Conservation (phyloP, 2,797 vertebrate genomes). For the Cuculus canorus region DNA sequence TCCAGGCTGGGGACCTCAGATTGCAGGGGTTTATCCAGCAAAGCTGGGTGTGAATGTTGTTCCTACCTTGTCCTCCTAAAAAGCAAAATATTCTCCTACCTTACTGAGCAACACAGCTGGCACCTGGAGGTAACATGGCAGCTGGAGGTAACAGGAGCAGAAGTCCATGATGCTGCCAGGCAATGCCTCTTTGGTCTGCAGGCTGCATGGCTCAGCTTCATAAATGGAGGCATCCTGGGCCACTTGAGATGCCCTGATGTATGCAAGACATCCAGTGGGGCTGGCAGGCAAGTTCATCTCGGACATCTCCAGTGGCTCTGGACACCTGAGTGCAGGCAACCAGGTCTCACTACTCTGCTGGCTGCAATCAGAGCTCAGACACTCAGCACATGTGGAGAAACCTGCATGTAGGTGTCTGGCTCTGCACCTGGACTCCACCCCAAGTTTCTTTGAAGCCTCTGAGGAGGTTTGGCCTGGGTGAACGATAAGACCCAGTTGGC, state of each 20-base stretch:
- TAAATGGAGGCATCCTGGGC: background rate
- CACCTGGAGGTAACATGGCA: background rate
- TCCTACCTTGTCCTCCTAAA: background rate
- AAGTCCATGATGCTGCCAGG: background rate
- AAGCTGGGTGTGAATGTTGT: accelerated
- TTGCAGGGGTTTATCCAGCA: background rate
- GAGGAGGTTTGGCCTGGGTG: background rate
- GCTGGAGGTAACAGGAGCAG: background rate
- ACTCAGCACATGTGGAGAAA: background rate
- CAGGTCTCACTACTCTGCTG: background rate
- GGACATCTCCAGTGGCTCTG: background rate
- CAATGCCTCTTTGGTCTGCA: background rate
- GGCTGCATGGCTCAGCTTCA: background rate
- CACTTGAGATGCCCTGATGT: background rate
- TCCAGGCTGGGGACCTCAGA: background rate
- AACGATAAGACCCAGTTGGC: accelerated
- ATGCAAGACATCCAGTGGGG: no score
- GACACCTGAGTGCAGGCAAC: no score
- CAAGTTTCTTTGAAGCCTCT: background rate
- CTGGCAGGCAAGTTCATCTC: background rate
- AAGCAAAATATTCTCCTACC: background rate
- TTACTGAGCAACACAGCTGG: background rate
- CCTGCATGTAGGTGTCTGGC: background rate
- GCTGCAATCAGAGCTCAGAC: background rate
- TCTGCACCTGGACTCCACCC: background rate